These are phyloP conservation scores for Drosophila falleni DNA, from an alignment of 2,888 invertebrate genomes.

Conservation along the genomic window DNA sequence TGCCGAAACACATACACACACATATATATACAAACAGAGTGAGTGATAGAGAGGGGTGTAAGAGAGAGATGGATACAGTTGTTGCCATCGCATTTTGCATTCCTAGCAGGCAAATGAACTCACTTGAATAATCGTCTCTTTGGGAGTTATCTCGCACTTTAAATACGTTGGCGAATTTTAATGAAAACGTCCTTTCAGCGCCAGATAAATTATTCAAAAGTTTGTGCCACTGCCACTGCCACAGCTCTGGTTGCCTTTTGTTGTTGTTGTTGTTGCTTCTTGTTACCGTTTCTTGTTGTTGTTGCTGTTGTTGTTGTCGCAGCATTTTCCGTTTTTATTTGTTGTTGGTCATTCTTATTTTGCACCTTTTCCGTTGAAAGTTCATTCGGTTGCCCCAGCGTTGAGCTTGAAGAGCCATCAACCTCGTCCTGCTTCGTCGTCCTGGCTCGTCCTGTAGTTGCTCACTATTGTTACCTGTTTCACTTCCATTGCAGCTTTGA, in stretches of 20 bases:
- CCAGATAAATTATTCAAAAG: conserved; percentile 79
- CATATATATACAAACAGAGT: conserved; percentile 4
- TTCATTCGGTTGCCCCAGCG: conserved; percentile 40
- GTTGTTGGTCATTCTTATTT: conserved; percentile 68
- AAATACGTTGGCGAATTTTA: conserved; percentile 78
- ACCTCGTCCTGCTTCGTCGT: conserved; percentile 16
- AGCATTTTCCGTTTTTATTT: conserved; percentile 56
- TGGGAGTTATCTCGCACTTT: conserved; percentile 78
- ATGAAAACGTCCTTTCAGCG: conserved; percentile 79
- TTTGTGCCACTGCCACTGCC: conserved; percentile 69
- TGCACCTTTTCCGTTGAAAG: conserved; percentile 66
- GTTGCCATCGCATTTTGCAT: conserved; percentile 55
- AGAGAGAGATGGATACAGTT: conserved; percentile 6
- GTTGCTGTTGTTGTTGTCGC: conserved; percentile 50
- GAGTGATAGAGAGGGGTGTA: not conserved
- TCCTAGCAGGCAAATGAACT: conserved; percentile 78
- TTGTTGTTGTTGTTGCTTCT: conserved; percentile 40
- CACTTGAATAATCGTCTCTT: conserved; percentile 79
- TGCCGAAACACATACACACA: conserved; percentile 4
- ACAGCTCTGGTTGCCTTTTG: conserved; percentile 44
- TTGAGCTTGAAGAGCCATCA: conserved; percentile 42
- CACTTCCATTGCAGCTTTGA: conserved; percentile 25
- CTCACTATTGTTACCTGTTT: conserved; percentile 44
- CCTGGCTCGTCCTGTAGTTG: conserved; percentile 26
- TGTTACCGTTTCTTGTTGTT: conserved; percentile 24